phyloP scores from a whole-genome alignment of 1,140 invertebrate species.

The Batillaria attramentaria region DNA sequence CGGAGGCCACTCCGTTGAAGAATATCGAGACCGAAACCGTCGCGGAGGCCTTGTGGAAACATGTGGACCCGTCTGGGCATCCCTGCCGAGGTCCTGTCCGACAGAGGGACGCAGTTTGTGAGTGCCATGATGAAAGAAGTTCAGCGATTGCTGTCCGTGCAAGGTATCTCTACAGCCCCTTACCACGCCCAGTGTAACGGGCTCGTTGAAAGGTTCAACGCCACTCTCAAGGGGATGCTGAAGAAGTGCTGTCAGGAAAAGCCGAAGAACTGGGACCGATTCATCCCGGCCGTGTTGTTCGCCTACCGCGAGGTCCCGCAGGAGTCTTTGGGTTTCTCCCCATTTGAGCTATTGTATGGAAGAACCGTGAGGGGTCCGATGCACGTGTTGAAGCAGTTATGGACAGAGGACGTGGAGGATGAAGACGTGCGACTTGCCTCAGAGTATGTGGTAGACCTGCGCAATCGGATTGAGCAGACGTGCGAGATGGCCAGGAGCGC shows the following conservation, averaged over 20 bases:
- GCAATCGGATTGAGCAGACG: conserved; percentile 28
- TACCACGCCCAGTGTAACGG: conserved; percentile 44
- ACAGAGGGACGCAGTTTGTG: conserved; percentile 10
- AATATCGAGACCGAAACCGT: conserved; percentile 41
- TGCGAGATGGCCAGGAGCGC: conserved; percentile 40
- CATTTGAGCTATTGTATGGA: conserved; percentile 61
- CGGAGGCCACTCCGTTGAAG: conserved; percentile 43
- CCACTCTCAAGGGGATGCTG: conserved; percentile 43
- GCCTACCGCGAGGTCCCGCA: conserved; percentile 52
- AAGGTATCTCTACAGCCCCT: conserved; percentile 25
- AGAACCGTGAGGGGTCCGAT: conserved; percentile 50
- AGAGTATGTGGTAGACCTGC: conserved; percentile 49
- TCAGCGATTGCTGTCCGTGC: conserved; percentile 24
- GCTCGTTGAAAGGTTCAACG: conserved; percentile 35
- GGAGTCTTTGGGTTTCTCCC: conserved; percentile 51
- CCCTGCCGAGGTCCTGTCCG: not conserved
- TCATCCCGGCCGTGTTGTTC: conserved; percentile 53
- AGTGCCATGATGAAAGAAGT: conserved; percentile 6
- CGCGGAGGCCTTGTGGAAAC: conserved; percentile 41
- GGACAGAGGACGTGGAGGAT: conserved; percentile 41
- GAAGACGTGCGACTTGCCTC: conserved; percentile 45
- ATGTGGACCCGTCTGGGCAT: conserved; percentile 21
- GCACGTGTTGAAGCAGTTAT: conserved; percentile 47
- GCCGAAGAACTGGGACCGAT: conserved; percentile 51
- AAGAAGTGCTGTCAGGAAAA: conserved; percentile 51